Conservation (phyloP, 2,888 invertebrate genomes). For the Eudemis profundana region DNA sequence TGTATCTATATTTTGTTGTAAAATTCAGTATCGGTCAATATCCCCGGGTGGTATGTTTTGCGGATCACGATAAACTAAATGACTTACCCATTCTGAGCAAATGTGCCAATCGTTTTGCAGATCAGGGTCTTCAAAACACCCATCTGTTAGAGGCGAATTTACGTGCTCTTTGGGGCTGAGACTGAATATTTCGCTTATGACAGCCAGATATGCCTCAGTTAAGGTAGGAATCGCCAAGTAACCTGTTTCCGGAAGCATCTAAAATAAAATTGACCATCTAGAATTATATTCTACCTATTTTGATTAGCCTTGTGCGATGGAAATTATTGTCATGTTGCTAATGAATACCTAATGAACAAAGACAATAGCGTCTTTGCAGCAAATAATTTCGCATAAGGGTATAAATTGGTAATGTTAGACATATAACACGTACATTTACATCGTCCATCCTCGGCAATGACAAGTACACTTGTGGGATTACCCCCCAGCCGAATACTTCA, state of each 20-base stretch:
- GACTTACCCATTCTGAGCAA: conserved; percentile 71
- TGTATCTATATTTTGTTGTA: too few species aligned
- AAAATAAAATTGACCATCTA: conserved; percentile 42
- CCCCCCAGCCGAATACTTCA: conserved; percentile 84
- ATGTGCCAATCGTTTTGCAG: conserved; percentile 72
- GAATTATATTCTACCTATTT: neutral
- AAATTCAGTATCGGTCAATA: too few species aligned
- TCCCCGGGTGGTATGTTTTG: too few species aligned
- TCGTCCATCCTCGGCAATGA: conserved; percentile 73
- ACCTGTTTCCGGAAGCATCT: conserved; percentile 69
- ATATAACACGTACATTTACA: conserved; percentile 55
- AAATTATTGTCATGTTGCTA: too few species aligned
- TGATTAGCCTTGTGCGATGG: too few species aligned
- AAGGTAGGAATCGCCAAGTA: conserved; percentile 79
- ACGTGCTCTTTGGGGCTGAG: conserved; percentile 60
- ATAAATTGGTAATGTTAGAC: neutral
- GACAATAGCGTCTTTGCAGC: too few species aligned
- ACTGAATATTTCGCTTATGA: conserved; percentile 67
- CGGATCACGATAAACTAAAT: too few species aligned
- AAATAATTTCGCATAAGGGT: neutral
- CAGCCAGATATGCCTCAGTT: conserved; percentile 71
- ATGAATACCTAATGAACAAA: too few species aligned
- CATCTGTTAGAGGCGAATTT: conserved; percentile 69
- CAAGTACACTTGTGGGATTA: conserved; percentile 85
- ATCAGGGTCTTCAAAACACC: conserved; percentile 72